Conservation (phyloP, 2,113 vertebrate species). For the Physeter macrocephalus region DNA sequence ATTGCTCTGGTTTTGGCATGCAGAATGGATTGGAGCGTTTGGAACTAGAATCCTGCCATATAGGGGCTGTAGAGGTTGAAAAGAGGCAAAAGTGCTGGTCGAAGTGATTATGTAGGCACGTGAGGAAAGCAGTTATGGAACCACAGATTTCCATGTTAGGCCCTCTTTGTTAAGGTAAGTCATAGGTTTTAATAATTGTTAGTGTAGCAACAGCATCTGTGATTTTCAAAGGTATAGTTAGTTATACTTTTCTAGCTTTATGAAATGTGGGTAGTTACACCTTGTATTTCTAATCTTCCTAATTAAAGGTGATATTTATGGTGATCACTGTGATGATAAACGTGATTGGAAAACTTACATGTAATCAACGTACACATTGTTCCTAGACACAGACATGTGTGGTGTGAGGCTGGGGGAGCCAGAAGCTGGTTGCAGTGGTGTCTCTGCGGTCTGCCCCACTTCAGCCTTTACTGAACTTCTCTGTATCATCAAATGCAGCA, state of each 20-base stretch:
- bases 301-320: background rate
- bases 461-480: background rate
- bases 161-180: background rate
- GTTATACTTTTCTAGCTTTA: background rate
- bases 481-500: background rate
- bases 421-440: background rate
- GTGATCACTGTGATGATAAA: background rate
- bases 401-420: background rate
- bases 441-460: background rate
- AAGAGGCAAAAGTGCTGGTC: background rate
- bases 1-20: fast-evolving
- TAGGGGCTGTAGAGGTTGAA: background rate
- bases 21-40: background rate
- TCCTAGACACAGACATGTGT: background rate
- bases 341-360: background rate
- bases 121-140: background rate
- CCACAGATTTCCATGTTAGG: background rate
- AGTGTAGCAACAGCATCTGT: background rate
- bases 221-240: background rate
- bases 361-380: background rate
- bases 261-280: background rate
- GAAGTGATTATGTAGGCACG: background rate
- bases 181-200: background rate
- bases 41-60: background rate
- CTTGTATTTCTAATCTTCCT: background rate